A percentile compares a stretch with the other conserved stretches of the same genome.
These are phyloP conservation scores for Metopolophium dirhodum DNA, from an alignment of 1,140 invertebrate species.

Conservation along the genomic window DNA sequence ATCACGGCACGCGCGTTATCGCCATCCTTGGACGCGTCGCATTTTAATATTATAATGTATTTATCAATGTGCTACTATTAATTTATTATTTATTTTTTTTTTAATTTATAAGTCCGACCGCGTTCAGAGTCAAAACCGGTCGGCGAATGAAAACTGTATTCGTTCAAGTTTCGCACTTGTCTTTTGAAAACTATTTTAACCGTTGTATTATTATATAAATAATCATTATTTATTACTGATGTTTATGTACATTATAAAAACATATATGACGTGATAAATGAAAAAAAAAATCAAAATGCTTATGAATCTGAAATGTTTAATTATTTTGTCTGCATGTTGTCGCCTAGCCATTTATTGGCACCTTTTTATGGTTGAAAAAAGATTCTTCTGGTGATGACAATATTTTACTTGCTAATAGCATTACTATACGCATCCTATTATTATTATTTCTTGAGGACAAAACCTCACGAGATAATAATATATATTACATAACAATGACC, in stretches of 20 bases:
- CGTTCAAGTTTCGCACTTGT: background rate
- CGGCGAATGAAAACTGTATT: background rate
- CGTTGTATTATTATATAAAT: background rate
- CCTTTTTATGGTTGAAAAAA: background rate
- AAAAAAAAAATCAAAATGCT: background rate
- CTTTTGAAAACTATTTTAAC: background rate
- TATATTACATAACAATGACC: no score
- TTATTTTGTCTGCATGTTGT: background rate
- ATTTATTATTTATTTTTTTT: constrained; percentile 5
- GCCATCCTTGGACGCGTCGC: no score
- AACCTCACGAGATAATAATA: no score
- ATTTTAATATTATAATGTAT: no score
- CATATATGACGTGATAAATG: background rate
- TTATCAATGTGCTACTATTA: background rate
- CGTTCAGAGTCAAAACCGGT: background rate
- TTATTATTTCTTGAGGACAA: no score
- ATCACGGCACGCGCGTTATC: no score
- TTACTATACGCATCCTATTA: no score
- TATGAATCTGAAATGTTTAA: background rate
- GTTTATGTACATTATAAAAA: background rate
- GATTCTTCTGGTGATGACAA: background rate
- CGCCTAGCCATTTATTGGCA: background rate
- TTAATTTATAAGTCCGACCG: background rate
- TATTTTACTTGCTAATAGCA: no score
- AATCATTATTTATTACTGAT: background rate